Base-by-base conservation (phyloP, 2,888 invertebrate genomes). In the Rhodophaea formosa region DNA sequence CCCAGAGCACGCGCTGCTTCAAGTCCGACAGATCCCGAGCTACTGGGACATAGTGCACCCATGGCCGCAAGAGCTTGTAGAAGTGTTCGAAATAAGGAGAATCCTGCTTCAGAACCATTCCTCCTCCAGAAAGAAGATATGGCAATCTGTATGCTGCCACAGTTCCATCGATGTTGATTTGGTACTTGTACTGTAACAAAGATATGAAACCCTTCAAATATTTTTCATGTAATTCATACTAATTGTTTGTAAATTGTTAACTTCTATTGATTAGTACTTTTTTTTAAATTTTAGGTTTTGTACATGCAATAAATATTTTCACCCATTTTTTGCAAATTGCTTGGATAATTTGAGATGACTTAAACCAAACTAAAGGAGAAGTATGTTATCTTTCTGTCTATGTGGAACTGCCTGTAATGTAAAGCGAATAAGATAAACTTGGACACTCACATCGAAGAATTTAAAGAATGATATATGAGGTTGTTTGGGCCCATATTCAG, bases 81-180 rank as follows among this genome's bases (percentile, higher is more conserved):
- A 98, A 99, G 89, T 97, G 96, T 91, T 99, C 99, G 80, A 97
- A 97, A 84, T 97, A 99, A n/a, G 94, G 93, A 0, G 99, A 99
- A 29, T 96, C 94, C 85, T 98, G 98, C 87, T 99, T 99, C 12
- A 99, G 92, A 12, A 98, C 95, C 60, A 97, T 85, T 0, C 97
- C 95, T 72, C 97, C 96, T 1, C 98, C 98, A 47, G 94, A 96
- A 62, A 99, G 84, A 16, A 99, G 92, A 81, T 98, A 98, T 0
- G 99, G 98, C 66, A 98, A 93, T 62, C 99, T 93, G 83, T 99
- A 99, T 0, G 99, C 97, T 16, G 99, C 98, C 14, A 99, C 99
- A 43, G 98, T 97, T 14, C 99, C 99, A 90, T 99, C 99, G 57
- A 99, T 92, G 75, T 95, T 97, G 32, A 99, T 84, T 88, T 98